Evolutionary conservation across 92 coral and sea anemone genomes (phyloP).

Genomic region (Umimayanthus chanpuru): DNA sequence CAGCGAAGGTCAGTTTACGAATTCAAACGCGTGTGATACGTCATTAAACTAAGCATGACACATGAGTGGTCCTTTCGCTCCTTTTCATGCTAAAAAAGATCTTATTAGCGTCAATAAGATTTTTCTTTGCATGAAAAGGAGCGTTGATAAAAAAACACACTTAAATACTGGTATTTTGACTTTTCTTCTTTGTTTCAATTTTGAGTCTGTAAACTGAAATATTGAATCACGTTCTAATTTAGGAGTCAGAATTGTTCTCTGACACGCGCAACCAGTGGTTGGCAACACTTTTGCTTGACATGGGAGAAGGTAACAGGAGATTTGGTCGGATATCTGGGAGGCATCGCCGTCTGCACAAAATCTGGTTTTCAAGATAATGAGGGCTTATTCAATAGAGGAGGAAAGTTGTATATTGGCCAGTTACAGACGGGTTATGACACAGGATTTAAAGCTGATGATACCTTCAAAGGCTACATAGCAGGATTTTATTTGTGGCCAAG

Average conservation of each 20-base stretch:
- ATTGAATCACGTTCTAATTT: background rate
- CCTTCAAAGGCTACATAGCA: slow-evolving; percentile 17
- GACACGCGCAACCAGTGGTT: background rate
- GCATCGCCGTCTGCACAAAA: background rate
- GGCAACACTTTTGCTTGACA: slow-evolving; percentile 40
- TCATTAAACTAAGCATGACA: too few relatives aligned
- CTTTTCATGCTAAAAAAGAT: too few relatives aligned
- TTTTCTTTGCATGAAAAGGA: too few relatives aligned
- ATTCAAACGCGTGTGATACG: too few relatives aligned
- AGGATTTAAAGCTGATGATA: background rate
- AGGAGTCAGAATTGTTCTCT: background rate
- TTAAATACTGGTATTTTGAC: too few relatives aligned
- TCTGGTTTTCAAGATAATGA: background rate
- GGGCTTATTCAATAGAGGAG: background rate
- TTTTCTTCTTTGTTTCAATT: too few relatives aligned
- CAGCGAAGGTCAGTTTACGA: too few relatives aligned
- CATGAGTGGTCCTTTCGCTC: too few relatives aligned
- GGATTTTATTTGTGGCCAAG: slow-evolving; percentile 37
- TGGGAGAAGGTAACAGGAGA: background rate
- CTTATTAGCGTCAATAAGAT: too few relatives aligned
- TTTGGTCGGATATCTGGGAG: background rate
- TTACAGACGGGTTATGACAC: background rate
- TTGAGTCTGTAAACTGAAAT: too few relatives aligned
- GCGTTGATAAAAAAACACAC: too few relatives aligned
- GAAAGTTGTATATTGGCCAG: slow-evolving; percentile 33